These are phyloP conservation scores for Zhuqinia jingwanae DNA, from an alignment of 2,888 invertebrate species.

Conservation along the genomic window DNA sequence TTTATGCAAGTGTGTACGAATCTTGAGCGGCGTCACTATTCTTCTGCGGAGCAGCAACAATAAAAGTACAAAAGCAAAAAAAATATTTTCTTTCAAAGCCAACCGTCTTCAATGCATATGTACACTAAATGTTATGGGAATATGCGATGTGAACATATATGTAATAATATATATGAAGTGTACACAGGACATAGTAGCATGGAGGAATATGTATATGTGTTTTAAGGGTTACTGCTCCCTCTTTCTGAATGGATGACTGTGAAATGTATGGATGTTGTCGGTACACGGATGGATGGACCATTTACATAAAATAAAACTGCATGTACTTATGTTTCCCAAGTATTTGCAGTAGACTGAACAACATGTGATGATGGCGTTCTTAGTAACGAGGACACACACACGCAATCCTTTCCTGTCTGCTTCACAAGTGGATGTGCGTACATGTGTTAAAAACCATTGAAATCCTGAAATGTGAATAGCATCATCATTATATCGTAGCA, in stretches of 20 bases:
- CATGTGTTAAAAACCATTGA: slow-evolving; percentile 38
- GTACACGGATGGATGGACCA: slow-evolving; percentile 35
- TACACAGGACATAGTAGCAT: neutral
- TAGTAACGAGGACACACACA: slow-evolving; percentile 27
- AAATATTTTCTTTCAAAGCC: slow-evolving; percentile 3
- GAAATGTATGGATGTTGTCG: slow-evolving; percentile 25
- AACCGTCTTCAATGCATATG: neutral
- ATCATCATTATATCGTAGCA: slow-evolving; percentile 22
- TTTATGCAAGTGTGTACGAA: neutral
- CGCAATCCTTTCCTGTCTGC: neutral
- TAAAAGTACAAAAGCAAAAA: neutral
- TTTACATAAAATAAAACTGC: slow-evolving; percentile 47
- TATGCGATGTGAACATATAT: neutral
- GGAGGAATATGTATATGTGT: neutral
- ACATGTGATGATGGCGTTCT: slow-evolving; percentile 23
- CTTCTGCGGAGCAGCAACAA: neutral
- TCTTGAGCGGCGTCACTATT: too few relatives aligned
- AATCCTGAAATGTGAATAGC: slow-evolving; percentile 19
- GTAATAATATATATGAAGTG: neutral
- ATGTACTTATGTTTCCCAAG: slow-evolving; percentile 16
- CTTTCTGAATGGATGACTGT: slow-evolving; percentile 13
- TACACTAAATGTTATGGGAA: neutral
- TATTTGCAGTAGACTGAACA: neutral
- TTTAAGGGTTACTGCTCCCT: slow-evolving; percentile 18
- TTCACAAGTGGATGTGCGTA: slow-evolving; percentile 21